Evolutionary conservation across 2,113 vertebrate species (phyloP), one percentile per base, ranked within the genome.

Genomic region (Scomber colias): DNA sequence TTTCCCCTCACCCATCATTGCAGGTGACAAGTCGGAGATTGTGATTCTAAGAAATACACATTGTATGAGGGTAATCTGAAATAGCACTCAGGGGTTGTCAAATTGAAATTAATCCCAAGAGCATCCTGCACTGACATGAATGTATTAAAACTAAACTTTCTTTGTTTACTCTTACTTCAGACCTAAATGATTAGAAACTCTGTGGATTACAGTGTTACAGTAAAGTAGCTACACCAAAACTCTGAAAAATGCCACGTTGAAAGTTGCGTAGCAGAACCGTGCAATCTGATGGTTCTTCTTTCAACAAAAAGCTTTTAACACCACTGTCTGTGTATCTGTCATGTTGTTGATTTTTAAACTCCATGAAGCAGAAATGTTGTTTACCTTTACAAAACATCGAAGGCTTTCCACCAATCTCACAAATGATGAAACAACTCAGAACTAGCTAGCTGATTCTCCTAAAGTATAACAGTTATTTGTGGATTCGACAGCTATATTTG

Each of bases 341-440:
- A 1, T 35, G 9, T 53, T 46, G 2, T 46, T 8, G 8, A 61
- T 3, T 17, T 68, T 60, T 11, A 30, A 44, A 46, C 31, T 57
- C 66, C 45, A 9, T 0, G 31, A 69, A 35, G 27, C 59, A 45
- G 1, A 59, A 0, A 35, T 16, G 7, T 17, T 60, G 46, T 51
- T 66, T 31, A 9, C 11, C 19, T 45, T 66, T 14, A 14, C 13
- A 67, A 73, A 73, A 79, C 45, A 65, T 3, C 24, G 24, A 27
- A 27, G 24, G 24, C 24, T 27, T 27, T 59, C 19, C 51, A 71
- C n/a, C 27, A 30, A 4, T 55, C 40, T 45, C 19, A 13, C 16
- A 64, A 56, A 10, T 55, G 7, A 55, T 35, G 16, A n/a, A 59
- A 68, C 30, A 66, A 30, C 17, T 24, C 8, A 0, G 15, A 53